Base-by-base conservation (phyloP, 2,888 invertebrate species). In the Cheilosia soror region DNA sequence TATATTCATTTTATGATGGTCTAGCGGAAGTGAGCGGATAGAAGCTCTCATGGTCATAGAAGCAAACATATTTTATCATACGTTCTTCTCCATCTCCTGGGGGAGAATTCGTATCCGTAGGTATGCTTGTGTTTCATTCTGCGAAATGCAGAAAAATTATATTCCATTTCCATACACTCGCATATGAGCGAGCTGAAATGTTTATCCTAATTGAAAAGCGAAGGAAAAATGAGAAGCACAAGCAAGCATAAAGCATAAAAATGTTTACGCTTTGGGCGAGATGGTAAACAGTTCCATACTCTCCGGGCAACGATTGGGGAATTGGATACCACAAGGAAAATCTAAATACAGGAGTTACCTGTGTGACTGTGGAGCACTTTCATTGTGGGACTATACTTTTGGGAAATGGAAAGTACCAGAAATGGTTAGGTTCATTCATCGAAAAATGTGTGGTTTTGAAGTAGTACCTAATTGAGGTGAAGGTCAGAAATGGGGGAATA, bases 161-260 rank as follows among this genome's bases (percentile, higher is more conserved):
- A 0, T 20, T 20, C 27, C 7, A n/a, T n/a, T 20, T 20, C 27
- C 25, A 7, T 20, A 7, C 20, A 53, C 55, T 20, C 5, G n/a
- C 15, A 6, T 42, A 42, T 51, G 40, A 42, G 40, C 53, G 33
- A 37, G 20, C 47, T 33, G 25, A 55, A 58, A 76, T 76, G 75
- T 58, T 76, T 53, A 60, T 68, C 76, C 76, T 60, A 72, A 72
- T 72, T 66, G 66, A 66, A 76, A 68, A 60, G 51, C 29, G 31
- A 29, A 63, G 37, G 15, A 42, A 40, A 42, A 42, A 37, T 1
- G 6, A 5, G 31, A 9, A 57, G 57, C 47, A 20, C 1, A 55
- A 15, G 2, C 11, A 31, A 57, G 37, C 25, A 60, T 25, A 29
- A 57, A 55, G 15, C 15, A 42, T 53, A 31, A 11, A 13, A 27